Base-by-base conservation (phyloP, 2,888 invertebrate genomes). In the Ligdia adustata region DNA sequence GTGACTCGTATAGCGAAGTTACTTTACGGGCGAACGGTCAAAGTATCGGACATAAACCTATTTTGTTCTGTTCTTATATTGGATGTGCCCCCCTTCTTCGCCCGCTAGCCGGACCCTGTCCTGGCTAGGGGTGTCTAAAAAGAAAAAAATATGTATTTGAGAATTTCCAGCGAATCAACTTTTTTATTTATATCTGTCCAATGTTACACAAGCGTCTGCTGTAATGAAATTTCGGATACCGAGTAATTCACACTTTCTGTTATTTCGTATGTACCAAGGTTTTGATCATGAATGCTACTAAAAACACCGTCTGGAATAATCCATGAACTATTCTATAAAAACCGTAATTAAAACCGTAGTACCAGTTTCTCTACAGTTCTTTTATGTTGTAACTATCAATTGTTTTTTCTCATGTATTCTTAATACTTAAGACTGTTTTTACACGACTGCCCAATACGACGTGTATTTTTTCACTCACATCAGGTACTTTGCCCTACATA, bases 31-130 rank as follows among this genome's bases (percentile, higher is more conserved):
- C 82, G 82, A 88, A 79, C 84, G 89, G 89, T 90, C 90, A 90
- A 90, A 90, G 90, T 89, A 84, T 88, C 85, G 82, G 82, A 86
- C 88, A 87, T 90, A 90, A 90, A 90, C 88, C 89, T 88, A 90
- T 90, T 90, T 90, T 87, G 88, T 88, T 88, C 86, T 88, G 84
- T 89, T 90, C 89, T 90, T 89, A 89, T 89, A 89, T 90, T 89
- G 87, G 85, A 89, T 87, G 81, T 86, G 72, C 83, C 82, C 87
- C 86, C 85, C 84, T 86, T 86, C 82, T 82, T 64, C 66, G 63
- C 61, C 75, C 69, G 79, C 64, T 66, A 68, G 2, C 72, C 69
- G 79, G 72, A 75, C 78, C 75, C 75, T 80, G 80, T 80, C 83
- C 84, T 79, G 62, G 49, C 18, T 69, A 88, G 88, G 88, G 88